Conservation (phyloP, 2,888 invertebrate genomes). For the Nomada goodeniana region DNA sequence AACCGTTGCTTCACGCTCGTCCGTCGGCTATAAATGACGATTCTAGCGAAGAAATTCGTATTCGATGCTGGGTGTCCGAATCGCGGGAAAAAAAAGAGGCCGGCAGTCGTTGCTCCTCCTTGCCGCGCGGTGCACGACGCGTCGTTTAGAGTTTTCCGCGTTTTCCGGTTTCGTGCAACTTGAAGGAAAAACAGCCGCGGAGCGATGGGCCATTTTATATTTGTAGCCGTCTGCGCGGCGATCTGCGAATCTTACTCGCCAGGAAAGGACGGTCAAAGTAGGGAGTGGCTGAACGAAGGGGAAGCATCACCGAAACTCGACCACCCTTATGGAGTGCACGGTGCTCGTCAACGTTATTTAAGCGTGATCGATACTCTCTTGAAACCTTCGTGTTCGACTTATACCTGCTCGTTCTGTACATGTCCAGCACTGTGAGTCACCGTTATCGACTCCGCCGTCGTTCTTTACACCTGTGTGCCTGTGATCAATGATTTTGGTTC, state of each 20-base stretch:
- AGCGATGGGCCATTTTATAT: not conserved
- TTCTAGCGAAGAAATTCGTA: slow-evolving; percentile 11
- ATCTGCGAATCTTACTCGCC: no score
- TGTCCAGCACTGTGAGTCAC: slow-evolving; percentile 49
- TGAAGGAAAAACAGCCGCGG: not conserved
- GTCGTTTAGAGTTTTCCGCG: not conserved
- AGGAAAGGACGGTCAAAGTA: not conserved
- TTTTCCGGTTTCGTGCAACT: not conserved
- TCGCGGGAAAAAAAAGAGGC: slow-evolving; percentile 2
- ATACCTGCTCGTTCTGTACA: slow-evolving; percentile 6
- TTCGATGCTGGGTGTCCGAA: slow-evolving; percentile 14
- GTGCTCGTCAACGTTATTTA: slow-evolving; percentile 37
- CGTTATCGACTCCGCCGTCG: slow-evolving; percentile 45
- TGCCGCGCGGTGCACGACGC: not conserved
- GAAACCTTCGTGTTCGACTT: slow-evolving; percentile 29
- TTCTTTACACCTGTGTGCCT: slow-evolving; percentile 35
- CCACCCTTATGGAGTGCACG: not conserved
- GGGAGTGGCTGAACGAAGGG: slow-evolving; percentile 17
- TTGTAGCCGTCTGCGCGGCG: not conserved
- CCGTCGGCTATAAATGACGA: slow-evolving; percentile 49
- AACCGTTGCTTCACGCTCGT: slow-evolving; percentile 28
- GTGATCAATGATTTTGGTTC: slow-evolving; percentile 8
- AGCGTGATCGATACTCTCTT: slow-evolving; percentile 54
- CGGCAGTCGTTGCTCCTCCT: slow-evolving; percentile 9
- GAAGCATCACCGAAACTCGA: slow-evolving; percentile 3